A percentile compares a stretch with the other conserved stretches of the same genome.
phyloP scores from a whole-genome alignment of 2,797 vertebrate genomes.

The Philypnodon macrostomus region DNA sequence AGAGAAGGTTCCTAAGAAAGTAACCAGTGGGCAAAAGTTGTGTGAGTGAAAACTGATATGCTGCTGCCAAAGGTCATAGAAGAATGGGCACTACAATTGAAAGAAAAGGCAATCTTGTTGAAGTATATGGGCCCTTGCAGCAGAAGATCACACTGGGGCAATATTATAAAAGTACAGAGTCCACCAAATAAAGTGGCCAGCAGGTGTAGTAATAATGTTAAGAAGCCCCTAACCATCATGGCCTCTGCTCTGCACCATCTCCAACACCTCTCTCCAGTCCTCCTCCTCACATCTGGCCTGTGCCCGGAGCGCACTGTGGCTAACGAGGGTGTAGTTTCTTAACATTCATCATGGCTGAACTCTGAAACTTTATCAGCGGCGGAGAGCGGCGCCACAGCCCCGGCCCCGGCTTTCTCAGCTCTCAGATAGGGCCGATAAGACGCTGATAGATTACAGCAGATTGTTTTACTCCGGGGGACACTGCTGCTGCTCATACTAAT shows the following conservation, averaged over 20 bases:
- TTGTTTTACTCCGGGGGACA: constrained; percentile 91
- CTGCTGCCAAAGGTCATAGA: too few relatives aligned
- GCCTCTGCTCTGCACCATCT: not conserved
- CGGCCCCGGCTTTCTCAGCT: constrained; percentile 87
- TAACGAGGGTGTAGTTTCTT: constrained; percentile 89
- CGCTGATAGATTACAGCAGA: constrained; percentile 95
- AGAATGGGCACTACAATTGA: too few relatives aligned
- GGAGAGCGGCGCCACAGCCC: constrained; percentile 84
- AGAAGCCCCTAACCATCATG: not conserved
- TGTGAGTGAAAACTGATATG: too few relatives aligned
- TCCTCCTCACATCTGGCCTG: constrained; percentile 53
- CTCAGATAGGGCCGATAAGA: constrained; percentile 91
- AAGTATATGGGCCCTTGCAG: too few relatives aligned
- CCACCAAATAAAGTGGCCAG: too few relatives aligned
- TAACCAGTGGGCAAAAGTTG: too few relatives aligned
- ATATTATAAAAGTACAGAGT: too few relatives aligned
- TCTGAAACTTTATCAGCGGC: constrained; percentile 96
- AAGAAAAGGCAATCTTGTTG: too few relatives aligned
- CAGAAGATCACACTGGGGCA: too few relatives aligned
- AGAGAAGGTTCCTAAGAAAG: too few relatives aligned
- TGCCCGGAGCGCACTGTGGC: constrained; percentile 88
- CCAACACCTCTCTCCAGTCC: constrained; percentile 1
- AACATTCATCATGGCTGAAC: constrained; percentile 96
- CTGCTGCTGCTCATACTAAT: constrained; percentile 80
- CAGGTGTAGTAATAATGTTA: too few relatives aligned